phyloP scores from a whole-genome alignment of 2,113 vertebrate species.

The Irena cyanogastra region DNA sequence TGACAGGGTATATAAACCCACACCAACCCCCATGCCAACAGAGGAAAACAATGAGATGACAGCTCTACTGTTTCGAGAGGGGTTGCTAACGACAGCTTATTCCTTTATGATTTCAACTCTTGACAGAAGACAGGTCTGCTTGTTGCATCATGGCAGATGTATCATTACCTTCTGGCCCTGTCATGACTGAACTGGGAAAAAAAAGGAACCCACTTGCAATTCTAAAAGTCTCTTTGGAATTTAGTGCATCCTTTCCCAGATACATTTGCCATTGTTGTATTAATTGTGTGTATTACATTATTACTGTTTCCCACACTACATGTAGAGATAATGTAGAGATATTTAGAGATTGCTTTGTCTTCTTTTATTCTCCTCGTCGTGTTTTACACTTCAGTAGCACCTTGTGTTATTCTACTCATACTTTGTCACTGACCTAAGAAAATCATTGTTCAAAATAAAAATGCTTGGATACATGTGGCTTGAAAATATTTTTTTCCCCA shows the following conservation, averaged over 20 bases:
- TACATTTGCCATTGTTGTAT: neutral
- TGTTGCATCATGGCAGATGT: constrained; percentile 92
- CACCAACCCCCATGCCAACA: constrained; percentile 63
- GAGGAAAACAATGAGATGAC: constrained; percentile 84
- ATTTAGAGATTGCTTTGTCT: constrained; percentile 9
- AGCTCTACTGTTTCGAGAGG: constrained; percentile 88
- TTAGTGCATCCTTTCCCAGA: constrained; percentile 39
- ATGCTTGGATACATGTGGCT: constrained; percentile 1
- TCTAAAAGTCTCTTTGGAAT: constrained; percentile 70
- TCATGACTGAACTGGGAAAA: constrained; percentile 80
- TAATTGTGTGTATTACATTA: constrained; percentile 8
- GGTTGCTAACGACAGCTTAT: constrained; percentile 93
- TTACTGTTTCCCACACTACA: no score
- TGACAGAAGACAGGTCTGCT: constrained; percentile 95
- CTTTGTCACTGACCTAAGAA: constrained; percentile 36
- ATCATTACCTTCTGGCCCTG: constrained; percentile 96
- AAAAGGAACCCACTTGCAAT: constrained; percentile 9
- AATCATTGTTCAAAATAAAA: constrained; percentile 20
- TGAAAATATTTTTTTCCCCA: neutral
- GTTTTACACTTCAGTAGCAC: neutral
- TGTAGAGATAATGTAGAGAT: constrained; percentile 4
- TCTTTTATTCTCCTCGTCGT: neutral
- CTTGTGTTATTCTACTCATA: constrained; percentile 36
- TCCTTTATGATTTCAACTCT: constrained; percentile 93
- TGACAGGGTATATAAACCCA: constrained; percentile 77